Evolutionary conservation across 2,888 invertebrate genomes (phyloP).

Genomic region (Eilema griseolum): DNA sequence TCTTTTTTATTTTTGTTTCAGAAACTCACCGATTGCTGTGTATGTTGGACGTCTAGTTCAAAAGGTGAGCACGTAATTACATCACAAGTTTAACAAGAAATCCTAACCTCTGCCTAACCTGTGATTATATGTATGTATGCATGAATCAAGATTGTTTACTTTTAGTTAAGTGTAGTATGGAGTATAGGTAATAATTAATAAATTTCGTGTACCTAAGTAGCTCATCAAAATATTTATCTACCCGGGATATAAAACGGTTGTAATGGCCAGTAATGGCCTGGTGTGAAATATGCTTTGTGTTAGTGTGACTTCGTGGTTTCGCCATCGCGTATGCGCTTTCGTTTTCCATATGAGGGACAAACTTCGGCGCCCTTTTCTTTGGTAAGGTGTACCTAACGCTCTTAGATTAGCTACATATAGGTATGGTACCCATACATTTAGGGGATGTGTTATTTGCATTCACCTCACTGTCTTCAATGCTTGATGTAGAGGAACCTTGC

Average conservation of each 20-base stretch:
- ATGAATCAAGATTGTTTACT: no score
- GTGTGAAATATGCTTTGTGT: conserved; percentile 22
- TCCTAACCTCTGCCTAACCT: no score
- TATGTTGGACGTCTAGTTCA: background rate
- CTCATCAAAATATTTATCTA: background rate
- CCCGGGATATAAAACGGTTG: conserved; percentile 20
- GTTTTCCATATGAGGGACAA: conserved; percentile 2
- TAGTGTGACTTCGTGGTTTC: conserved; percentile 10
- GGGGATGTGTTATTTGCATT: no score
- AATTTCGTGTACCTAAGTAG: background rate
- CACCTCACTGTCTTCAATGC: no score
- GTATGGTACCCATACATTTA: no score
- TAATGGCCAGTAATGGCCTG: conserved; percentile 24
- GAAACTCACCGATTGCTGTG: background rate
- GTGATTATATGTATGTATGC: no score
- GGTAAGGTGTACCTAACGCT: background rate
- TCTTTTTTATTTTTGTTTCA: background rate
- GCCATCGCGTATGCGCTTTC: conserved; percentile 17
- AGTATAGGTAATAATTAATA: background rate
- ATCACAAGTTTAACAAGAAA: no score
- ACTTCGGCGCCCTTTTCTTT: background rate
- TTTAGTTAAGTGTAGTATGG: no score
- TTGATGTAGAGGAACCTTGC: no score
- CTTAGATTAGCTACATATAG: no score
- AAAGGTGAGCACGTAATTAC: background rate